Base-by-base conservation (phyloP, 2,113 vertebrate species). In the Ellobius talpinus region DNA sequence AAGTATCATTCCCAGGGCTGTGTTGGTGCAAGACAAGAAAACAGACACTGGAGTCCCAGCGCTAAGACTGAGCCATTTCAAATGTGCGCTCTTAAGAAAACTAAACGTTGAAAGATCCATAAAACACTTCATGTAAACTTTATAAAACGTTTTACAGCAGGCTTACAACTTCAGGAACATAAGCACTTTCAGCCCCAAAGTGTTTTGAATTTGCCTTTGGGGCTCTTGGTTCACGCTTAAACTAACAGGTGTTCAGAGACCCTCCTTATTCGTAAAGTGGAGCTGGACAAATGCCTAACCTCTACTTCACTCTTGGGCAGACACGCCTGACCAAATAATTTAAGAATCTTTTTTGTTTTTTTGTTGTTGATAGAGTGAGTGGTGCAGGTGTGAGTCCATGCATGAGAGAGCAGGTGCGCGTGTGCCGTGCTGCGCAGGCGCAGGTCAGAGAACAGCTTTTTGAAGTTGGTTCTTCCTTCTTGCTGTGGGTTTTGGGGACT, bases 141-240 rank as follows among this genome's bases (percentile, higher is more conserved):
- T 42, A 1, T 87, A 95, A 81, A 97, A 91, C 77, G 65, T 97
- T 97, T 97, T 96, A 96, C 21, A 95, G 73, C 93, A 58, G 68
- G 76, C 42, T 4, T 1, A 5, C 3, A 5, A 13, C 82, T 94
- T 94, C 72, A 84, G 0, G 63, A 95, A 16, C 1, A 45, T 73
- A 94, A 92, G 79, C 29, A 36, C 85, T 73, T 93, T 87, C 13
- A 89, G 47, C n/a, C 96, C 24, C 87, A 61, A 81, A 0, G 0
- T 23, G 26, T 78, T 72, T 68, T 19, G 74, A 29, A 77, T 36
- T 94, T 95, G 95, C 72, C 93, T 81, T 50, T 91, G 74, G 86
- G 87, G 31, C 2, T 3, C 77, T 79, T 97, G 68, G 70, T 87
- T 97, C 42, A 68, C 91, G 42, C 96, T 97, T 94, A 94, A 91